These are phyloP conservation scores for Acrocephalus kingi DNA, from an alignment of 2,113 vertebrate species.

Conservation along the genomic window DNA sequence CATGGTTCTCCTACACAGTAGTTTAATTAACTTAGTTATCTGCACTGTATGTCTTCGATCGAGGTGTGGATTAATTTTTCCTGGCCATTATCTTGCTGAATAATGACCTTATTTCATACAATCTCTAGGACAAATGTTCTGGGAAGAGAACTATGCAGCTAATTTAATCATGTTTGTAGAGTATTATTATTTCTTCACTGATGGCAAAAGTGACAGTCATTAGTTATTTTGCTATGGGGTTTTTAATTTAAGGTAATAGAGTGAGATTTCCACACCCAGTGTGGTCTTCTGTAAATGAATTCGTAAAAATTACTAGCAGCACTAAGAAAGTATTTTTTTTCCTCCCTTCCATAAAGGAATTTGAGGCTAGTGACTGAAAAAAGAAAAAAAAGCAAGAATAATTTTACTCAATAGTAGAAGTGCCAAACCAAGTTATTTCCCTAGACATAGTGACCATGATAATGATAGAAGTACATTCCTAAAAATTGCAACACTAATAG, in stretches of 20 bases:
- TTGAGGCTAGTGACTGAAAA: constrained; percentile 36
- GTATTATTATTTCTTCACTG: not conserved
- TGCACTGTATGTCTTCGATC: constrained; percentile 56
- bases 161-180: not conserved
- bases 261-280: constrained; percentile 13
- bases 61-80: constrained; percentile 67
- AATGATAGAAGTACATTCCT: constrained; percentile 36
- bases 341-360: constrained; percentile 49
- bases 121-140: constrained; percentile 33
- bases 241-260: not conserved
- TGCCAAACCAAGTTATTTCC: constrained; percentile 45
- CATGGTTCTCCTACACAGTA: constrained; percentile 70
- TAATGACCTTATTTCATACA: constrained; percentile 65
- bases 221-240: not conserved
- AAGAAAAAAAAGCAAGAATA: constrained; percentile 19
- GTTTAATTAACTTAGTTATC: constrained; percentile 69
- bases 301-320: constrained; percentile 26
- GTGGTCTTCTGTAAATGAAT: constrained; percentile 26
- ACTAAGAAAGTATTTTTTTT: constrained; percentile 21
- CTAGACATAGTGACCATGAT: constrained; percentile 56
- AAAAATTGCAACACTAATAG: constrained; percentile 56
- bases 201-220: not conserved
- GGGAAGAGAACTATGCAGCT: constrained; percentile 52
- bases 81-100: constrained; percentile 62
- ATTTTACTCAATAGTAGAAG: constrained; percentile 42